A percentile compares a stretch with the other conserved stretches of the same genome.
These are phyloP conservation scores for Dorcus parallelipipedus DNA, from an alignment of 2,888 invertebrate genomes.

Conservation along the genomic window DNA sequence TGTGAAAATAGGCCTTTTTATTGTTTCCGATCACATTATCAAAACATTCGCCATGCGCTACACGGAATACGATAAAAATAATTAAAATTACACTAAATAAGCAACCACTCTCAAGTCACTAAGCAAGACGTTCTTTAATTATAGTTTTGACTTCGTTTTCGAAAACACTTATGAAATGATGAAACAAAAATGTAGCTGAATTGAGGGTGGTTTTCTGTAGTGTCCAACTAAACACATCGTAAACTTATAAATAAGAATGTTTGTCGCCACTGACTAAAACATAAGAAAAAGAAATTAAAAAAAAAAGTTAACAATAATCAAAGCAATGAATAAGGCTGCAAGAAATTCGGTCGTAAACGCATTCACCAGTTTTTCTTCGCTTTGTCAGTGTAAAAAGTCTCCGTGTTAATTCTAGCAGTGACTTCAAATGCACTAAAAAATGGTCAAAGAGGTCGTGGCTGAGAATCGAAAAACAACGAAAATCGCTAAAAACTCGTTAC, in stretches of 20 bases:
- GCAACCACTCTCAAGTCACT: not conserved
- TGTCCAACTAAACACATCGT: constrained; percentile 1
- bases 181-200: not conserved
- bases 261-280: too few relatives aligned
- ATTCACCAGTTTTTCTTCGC: too few relatives aligned
- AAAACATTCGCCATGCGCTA: constrained; percentile 10
- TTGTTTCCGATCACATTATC: constrained; percentile 20
- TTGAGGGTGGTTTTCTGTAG: constrained; percentile 12
- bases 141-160: too few relatives aligned
- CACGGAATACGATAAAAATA: constrained; percentile 14
- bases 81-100: not conserved
- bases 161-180: too few relatives aligned
- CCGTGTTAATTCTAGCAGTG: not conserved
- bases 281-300: too few relatives aligned
- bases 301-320: too few relatives aligned
- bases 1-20: constrained; percentile 20
- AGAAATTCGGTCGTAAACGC: too few relatives aligned
- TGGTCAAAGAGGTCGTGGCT: too few relatives aligned
- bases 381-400: too few relatives aligned
- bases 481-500: too few relatives aligned
- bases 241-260: not conserved
- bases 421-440: not conserved
- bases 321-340: too few relatives aligned
- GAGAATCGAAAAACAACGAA: too few relatives aligned
- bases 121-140: not conserved